Evolutionary conservation across 1,140 invertebrate species (phyloP).

Genomic region (Caerostris darwini): DNA sequence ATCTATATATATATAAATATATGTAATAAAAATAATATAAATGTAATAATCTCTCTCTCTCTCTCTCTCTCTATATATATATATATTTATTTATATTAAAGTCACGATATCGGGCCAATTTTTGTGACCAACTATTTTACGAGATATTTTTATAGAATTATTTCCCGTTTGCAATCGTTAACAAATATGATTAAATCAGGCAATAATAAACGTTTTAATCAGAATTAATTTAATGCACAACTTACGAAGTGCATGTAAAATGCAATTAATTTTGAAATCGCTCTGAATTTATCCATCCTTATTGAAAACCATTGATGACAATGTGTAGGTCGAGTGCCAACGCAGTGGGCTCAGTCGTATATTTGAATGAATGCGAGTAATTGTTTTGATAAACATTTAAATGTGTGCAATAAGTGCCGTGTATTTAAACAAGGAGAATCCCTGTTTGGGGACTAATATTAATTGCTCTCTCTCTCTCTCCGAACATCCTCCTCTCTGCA

Average conservation of each 20-base stretch:
- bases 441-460: not conserved
- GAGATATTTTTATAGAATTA: no score
- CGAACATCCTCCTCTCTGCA: not conserved
- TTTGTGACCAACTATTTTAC: no score
- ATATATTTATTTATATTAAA: no score
- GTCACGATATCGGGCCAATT: no score
- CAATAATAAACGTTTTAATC: no score
- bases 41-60: no score
- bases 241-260: not conserved
- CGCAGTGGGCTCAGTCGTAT: not conserved
- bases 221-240: not conserved
- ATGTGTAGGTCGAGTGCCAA: not conserved
- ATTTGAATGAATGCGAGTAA: not conserved
- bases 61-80: no score
- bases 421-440: not conserved
- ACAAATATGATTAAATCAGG: no score
- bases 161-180: no score
- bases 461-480: no score
- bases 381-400: constrained; percentile 30
- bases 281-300: not conserved
- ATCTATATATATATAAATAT: no score
- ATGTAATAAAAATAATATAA: no score
- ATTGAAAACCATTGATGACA: not conserved
- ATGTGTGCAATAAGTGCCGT: not conserved
- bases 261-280: not conserved